A percentile compares a stretch with the other conserved stretches of the same genome.
phyloP scores from a whole-genome alignment of 2,113 vertebrate species.

The Cyprinodon brontotheroides region DNA sequence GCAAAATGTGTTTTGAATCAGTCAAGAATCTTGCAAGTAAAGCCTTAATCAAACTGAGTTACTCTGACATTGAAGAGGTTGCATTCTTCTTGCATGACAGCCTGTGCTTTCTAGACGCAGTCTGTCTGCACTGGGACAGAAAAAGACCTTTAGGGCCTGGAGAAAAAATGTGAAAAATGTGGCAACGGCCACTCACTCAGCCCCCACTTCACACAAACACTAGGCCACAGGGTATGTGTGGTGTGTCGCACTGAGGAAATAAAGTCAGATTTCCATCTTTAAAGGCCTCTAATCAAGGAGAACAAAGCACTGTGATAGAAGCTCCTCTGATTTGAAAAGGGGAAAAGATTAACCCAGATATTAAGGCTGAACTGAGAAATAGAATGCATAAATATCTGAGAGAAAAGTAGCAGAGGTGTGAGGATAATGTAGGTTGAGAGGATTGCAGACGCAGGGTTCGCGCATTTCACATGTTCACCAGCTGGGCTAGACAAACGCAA shows the following conservation, averaged over 20 bases:
- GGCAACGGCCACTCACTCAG: constrained; percentile 43
- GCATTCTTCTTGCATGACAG: constrained; percentile 65
- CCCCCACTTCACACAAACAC: constrained; percentile 43
- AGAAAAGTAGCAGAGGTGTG: constrained; percentile 33
- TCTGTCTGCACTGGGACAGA: constrained; percentile 68
- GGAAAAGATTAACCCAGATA: not conserved
- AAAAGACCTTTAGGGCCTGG: constrained; percentile 67
- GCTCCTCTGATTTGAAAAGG: constrained; percentile 14
- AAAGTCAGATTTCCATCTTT: constrained; percentile 53
- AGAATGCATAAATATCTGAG: constrained; percentile 4
- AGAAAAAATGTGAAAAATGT: constrained; percentile 71
- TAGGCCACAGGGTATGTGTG: constrained; percentile 34
- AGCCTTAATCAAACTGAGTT: constrained; percentile 26
- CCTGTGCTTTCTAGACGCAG: constrained; percentile 42
- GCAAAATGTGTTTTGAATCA: constrained; percentile 13
- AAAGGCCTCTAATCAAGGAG: constrained; percentile 60
- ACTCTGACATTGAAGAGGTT: constrained; percentile 42
- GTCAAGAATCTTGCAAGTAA: constrained; percentile 22
- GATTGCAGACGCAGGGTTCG: constrained; percentile 58
- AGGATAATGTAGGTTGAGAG: constrained; percentile 38
- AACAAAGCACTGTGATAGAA: constrained; percentile 55
- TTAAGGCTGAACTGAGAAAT: constrained; percentile 4
- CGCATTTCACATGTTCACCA: constrained; percentile 77
- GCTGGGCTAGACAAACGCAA: constrained; percentile 51
- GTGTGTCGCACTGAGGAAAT: constrained; percentile 38